These are phyloP conservation scores for Conistra vaccinii DNA, from an alignment of 2,888 invertebrate genomes.

Conservation along the genomic window DNA sequence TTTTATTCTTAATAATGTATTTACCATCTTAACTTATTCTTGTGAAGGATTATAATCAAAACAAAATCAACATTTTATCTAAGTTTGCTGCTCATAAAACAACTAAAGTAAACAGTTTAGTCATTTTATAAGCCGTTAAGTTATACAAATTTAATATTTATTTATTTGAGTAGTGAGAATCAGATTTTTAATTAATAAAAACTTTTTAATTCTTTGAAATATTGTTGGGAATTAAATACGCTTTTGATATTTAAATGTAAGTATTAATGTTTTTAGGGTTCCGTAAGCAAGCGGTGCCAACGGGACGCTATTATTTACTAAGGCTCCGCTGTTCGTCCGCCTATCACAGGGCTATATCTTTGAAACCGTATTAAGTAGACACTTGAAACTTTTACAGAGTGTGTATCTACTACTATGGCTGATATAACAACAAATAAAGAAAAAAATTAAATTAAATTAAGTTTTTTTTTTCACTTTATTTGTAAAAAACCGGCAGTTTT, in stretches of 20 bases:
- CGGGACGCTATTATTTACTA: background rate
- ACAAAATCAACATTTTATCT: constrained; percentile 6
- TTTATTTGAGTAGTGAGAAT: background rate
- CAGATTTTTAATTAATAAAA: background rate
- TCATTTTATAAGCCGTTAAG: background rate
- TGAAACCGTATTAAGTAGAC: no score
- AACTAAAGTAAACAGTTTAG: constrained; percentile 13
- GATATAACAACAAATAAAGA: background rate
- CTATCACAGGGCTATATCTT: background rate
- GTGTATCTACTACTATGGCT: no score
- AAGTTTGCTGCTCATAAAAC: constrained; percentile 19
- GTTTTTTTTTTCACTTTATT: no score
- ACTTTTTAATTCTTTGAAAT: background rate
- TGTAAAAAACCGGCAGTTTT: no score
- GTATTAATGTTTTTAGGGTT: background rate
- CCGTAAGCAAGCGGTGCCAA: background rate
- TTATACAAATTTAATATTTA: background rate
- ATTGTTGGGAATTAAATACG: background rate
- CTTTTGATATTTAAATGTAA: background rate
- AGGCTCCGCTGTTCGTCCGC: background rate
- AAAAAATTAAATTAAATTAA: background rate
- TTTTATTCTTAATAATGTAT: background rate
- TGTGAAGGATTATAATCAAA: constrained; percentile 2
- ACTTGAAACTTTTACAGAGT: no score
- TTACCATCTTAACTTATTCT: constrained; percentile 2